A percentile compares a stretch with the other conserved stretches of the same genome.
Evolutionary conservation across 2,797 vertebrate species (phyloP).

Genomic region (Danio kyathit): DNA sequence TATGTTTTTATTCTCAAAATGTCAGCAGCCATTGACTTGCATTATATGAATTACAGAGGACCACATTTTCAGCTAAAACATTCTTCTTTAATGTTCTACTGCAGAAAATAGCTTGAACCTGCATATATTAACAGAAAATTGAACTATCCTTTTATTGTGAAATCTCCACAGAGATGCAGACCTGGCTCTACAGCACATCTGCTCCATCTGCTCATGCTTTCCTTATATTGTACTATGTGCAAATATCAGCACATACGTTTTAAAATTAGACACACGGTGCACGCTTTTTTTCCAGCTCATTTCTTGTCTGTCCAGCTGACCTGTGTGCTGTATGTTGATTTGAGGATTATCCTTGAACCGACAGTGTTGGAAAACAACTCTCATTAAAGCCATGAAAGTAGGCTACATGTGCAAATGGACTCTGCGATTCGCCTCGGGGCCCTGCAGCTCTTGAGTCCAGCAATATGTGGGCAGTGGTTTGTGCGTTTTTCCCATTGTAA

Average conservation of each 20-base stretch:
- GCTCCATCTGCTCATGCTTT: neutral
- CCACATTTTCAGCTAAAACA: too few species aligned
- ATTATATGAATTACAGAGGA: too few species aligned
- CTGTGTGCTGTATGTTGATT: slow-evolving; percentile 12
- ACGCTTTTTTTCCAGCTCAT: neutral
- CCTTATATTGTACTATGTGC: slow-evolving; percentile 9
- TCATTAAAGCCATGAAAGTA: slow-evolving; percentile 27
- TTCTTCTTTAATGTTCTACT: too few species aligned
- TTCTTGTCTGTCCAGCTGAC: neutral
- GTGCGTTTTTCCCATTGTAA: slow-evolving; percentile 7
- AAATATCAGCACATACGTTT: slow-evolving; percentile 24
- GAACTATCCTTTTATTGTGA: neutral
- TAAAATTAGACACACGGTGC: neutral
- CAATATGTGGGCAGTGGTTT: slow-evolving; percentile 26
- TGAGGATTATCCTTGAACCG: neutral
- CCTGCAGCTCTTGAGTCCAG: slow-evolving; percentile 19
- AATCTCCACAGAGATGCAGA: neutral
- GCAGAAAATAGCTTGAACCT: neutral
- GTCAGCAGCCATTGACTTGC: too few species aligned
- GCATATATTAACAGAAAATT: neutral
- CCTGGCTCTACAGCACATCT: neutral
- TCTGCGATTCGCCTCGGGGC: slow-evolving; percentile 1
- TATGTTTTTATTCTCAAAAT: too few species aligned
- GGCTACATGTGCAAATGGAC: slow-evolving; percentile 32
- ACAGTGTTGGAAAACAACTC: neutral